Base-by-base conservation (phyloP, 1,140 invertebrate species). In the Hydropsyche tenuis region DNA sequence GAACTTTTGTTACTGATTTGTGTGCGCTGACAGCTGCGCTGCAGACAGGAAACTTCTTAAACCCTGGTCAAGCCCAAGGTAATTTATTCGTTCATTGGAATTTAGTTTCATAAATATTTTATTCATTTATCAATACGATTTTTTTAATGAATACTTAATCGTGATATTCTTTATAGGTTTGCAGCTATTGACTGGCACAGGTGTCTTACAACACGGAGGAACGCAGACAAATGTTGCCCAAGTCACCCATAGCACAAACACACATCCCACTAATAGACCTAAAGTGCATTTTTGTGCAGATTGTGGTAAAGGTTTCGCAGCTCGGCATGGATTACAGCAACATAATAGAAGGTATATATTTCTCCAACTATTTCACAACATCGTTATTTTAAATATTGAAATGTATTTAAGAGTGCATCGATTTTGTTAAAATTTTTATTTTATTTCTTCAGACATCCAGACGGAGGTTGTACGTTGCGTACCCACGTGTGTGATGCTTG, bases 401-500 rank as follows among this genome's bases (percentile, higher is more conserved):
- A n/a, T n/a, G n/a, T n/a, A n/a, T n/a, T n/a, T n/a, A n/a, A n/a
- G n/a, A n/a, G n/a, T n/a, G n/a, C n/a, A n/a, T n/a, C n/a, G n/a
- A n/a, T n/a, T n/a, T n/a, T n/a, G n/a, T n/a, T n/a, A n/a, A n/a
- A n/a, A 51, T 73, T 37, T 48, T 1, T 51, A 66, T 51, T 23
- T 69, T 18, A 23, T 56, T 23, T 64, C 2, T 62, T 20, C 75
- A 85, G 92, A 66, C 91, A 93, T 79, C 90, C 91, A 7, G 91
- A 93, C 73, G 92, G 91, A n/a, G 90, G 90, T 69, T 93, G 92
- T 80, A 92, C 92, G 51, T 85, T 93, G 73, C 88, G 92, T 81
- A 94, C 91, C 73, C 94, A 91, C 80, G 90, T 92, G 9, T 94
- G 93, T 79, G 88, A 90, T 73, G 91, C 93, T 77, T 95, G 94